A percentile compares a stretch with the other conserved stretches of the same genome.
phyloP scores from a whole-genome alignment of 2,888 invertebrate species.

The Apotomis turbidana region DNA sequence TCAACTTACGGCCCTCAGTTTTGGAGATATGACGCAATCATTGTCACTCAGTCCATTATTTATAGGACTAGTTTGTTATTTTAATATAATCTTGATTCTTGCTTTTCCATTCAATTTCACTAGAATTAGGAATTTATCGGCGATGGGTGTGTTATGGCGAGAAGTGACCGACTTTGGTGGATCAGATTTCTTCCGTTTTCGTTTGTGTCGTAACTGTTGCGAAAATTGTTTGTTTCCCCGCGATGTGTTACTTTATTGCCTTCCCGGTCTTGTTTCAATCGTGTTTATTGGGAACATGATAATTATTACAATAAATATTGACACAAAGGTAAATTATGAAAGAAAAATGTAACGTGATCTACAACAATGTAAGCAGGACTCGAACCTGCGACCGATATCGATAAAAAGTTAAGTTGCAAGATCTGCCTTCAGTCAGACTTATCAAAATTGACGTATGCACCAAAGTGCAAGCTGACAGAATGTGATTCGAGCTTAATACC shows the following conservation, averaged over 20 bases:
- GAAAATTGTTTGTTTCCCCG: conserved; percentile 31
- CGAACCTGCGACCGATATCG: too few relatives aligned
- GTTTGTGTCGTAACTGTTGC: conserved; percentile 42
- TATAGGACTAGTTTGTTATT: conserved; percentile 56
- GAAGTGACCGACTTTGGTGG: conserved; percentile 43
- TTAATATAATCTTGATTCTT: conserved; percentile 52
- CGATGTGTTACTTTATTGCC: neutral
- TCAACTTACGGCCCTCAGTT: conserved; percentile 32
- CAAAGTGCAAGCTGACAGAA: too few relatives aligned
- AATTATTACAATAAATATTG: too few relatives aligned
- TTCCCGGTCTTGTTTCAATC: neutral
- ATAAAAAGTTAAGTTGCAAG: too few relatives aligned
- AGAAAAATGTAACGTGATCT: too few relatives aligned
- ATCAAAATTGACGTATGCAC: too few relatives aligned
- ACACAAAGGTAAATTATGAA: too few relatives aligned
- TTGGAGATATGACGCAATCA: conserved; percentile 51
- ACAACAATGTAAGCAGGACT: too few relatives aligned
- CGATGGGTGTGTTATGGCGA: conserved; percentile 55
- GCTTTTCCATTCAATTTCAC: conserved; percentile 64
- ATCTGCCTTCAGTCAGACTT: too few relatives aligned
- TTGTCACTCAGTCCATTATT: conserved; percentile 53
- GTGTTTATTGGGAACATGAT: neutral
- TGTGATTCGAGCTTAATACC: too few relatives aligned
- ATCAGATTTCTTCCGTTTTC: conserved; percentile 49
- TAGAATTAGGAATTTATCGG: conserved; percentile 59